A percentile compares a stretch with the other conserved stretches of the same genome.
These are phyloP conservation scores for Colostygia pectinataria DNA, from an alignment of 2,888 invertebrate species.

Conservation along the genomic window DNA sequence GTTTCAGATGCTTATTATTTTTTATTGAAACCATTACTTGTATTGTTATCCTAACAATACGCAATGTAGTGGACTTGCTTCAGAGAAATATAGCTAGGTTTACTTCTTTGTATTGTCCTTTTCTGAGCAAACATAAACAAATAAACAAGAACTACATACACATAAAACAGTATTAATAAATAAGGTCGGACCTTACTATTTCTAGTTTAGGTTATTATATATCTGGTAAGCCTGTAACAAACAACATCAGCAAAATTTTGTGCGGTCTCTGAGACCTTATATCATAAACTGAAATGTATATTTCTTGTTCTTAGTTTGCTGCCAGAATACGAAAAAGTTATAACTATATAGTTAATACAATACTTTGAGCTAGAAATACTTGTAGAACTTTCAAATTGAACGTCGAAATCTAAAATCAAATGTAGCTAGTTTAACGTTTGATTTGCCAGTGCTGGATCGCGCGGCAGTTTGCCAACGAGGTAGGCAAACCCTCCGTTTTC, in stretches of 20 bases:
- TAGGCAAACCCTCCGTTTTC: slow-evolving; percentile 37
- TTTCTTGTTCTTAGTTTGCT: too few species aligned
- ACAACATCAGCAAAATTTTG: too few species aligned
- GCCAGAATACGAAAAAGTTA: too few species aligned
- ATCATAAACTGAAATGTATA: too few species aligned
- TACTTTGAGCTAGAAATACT: neutral
- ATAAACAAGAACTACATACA: too few species aligned
- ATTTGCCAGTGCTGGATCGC: slow-evolving; percentile 17
- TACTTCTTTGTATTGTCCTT: neutral
- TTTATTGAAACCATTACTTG: slow-evolving; percentile 31
- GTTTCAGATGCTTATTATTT: slow-evolving; percentile 37
- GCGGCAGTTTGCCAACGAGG: slow-evolving; percentile 28
- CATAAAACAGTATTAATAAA: too few species aligned
- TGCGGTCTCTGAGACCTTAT: too few species aligned
- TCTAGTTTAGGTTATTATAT: too few species aligned
- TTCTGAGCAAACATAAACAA: neutral
- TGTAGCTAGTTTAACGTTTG: slow-evolving; percentile 23
- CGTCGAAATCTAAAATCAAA: slow-evolving; percentile 19
- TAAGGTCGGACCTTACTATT: too few species aligned
- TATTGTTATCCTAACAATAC: slow-evolving; percentile 28
- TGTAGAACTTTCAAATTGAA: slow-evolving; percentile 4
- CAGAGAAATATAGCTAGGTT: slow-evolving; percentile 12
- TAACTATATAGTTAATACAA: too few species aligned
- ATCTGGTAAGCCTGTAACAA: too few species aligned
- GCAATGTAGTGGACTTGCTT: slow-evolving; percentile 18